A percentile compares a stretch with the other conserved stretches of the same genome.
phyloP scores from a whole-genome alignment of 2,888 invertebrate species.

The Folsomia candida region DNA sequence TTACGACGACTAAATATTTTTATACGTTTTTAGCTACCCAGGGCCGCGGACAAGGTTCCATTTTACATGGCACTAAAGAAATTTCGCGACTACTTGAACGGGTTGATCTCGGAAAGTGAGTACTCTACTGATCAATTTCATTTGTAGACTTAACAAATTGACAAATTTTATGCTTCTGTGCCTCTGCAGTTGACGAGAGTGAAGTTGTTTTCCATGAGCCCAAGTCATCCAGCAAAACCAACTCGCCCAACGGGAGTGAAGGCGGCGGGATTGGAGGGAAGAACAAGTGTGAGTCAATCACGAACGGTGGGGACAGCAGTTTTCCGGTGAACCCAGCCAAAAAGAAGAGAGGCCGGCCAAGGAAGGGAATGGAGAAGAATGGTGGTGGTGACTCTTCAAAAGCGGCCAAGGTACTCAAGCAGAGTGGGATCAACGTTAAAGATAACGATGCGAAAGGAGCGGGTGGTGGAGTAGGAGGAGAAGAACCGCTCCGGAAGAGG shows the following conservation, averaged over 20 bases:
- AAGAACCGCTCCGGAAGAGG: slow-evolving; percentile 61
- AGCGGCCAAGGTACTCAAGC: neutral
- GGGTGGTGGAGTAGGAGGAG: neutral
- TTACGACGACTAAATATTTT: too few species aligned
- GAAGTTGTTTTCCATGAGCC: slow-evolving; percentile 78
- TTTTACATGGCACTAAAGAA: slow-evolving; percentile 94
- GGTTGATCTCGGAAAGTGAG: slow-evolving; percentile 74
- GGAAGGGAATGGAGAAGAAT: slow-evolving; percentile 51
- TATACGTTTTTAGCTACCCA: too few species aligned
- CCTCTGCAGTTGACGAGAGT: slow-evolving; percentile 81
- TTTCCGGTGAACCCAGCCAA: slow-evolving; percentile 62
- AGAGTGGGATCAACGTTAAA: too few species aligned
- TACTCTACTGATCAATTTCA: too few species aligned
- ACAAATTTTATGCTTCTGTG: too few species aligned
- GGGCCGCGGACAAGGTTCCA: slow-evolving; percentile 96
- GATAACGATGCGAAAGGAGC: slow-evolving; percentile 7
- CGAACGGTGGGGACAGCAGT: slow-evolving; percentile 23
- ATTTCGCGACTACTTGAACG: slow-evolving; percentile 90
- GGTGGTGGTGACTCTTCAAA: slow-evolving; percentile 7
- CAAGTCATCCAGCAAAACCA: slow-evolving; percentile 34
- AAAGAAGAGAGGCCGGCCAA: slow-evolving; percentile 75
- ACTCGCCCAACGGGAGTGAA: slow-evolving; percentile 15
- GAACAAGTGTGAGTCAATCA: slow-evolving; percentile 28
- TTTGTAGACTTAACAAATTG: too few species aligned
- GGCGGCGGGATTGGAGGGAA: slow-evolving; percentile 21